phyloP scores from a whole-genome alignment of 2,888 invertebrate genomes.

The Nomada hirtipes region DNA sequence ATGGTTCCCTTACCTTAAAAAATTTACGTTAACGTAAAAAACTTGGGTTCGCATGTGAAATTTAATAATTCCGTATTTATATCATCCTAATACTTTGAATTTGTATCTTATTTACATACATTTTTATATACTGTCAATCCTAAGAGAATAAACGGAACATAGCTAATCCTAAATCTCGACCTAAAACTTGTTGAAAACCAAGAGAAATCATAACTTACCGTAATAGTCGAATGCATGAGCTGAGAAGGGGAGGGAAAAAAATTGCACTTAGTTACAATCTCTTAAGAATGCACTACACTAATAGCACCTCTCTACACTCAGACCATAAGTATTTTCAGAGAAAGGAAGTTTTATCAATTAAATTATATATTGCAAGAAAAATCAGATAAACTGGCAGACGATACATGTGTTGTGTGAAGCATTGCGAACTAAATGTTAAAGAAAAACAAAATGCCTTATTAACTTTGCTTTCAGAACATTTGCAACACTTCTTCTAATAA shows the following conservation, averaged over 20 bases:
- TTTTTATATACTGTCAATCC: conserved; percentile 41
- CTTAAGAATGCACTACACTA: conserved; percentile 73
- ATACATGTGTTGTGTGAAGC: conserved; percentile 2
- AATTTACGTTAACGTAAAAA: conserved; percentile 31
- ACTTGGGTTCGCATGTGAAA: conserved; percentile 22
- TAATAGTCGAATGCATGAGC: conserved; percentile 99
- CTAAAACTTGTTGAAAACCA: conserved; percentile 82
- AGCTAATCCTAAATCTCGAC: conserved; percentile 73
- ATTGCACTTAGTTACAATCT: conserved; percentile 82
- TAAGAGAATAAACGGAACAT: conserved; percentile 57
- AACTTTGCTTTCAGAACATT: conserved; percentile 28
- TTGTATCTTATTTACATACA: conserved; percentile 29
- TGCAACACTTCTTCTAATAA: not conserved
- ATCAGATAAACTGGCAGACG: conserved; percentile 7
- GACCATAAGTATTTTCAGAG: conserved; percentile 54
- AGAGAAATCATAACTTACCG: conserved; percentile 97
- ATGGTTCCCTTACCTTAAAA: conserved; percentile 47
- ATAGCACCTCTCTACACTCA: conserved; percentile 79
- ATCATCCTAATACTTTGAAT: conserved; percentile 26
- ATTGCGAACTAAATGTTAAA: not conserved
- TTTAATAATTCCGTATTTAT: conserved; percentile 30
- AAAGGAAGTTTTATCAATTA: conserved; percentile 25
- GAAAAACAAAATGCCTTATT: conserved; percentile 2
- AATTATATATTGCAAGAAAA: conserved; percentile 27
- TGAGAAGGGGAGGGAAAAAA: conserved; percentile 85